Base-by-base conservation (phyloP, 2,888 invertebrate genomes). In the Tinea pellionella region DNA sequence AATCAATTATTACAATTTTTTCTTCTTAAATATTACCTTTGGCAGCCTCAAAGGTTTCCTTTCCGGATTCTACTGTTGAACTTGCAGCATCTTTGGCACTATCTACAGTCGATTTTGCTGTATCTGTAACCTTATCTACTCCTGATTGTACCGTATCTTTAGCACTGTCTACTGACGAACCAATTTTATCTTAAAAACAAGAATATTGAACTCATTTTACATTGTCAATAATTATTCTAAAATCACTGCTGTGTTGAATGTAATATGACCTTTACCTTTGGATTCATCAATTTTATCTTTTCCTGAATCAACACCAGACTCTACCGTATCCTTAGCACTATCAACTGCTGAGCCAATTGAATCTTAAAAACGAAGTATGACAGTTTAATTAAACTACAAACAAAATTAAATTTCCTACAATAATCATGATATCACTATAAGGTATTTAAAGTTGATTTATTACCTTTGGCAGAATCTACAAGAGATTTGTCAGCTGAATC, bases 291-390 rank as follows among this genome's bases (percentile, higher is more conserved):
- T 15, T 16, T 47, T 16, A 47, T 13, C 15, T 47, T 72, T 63
- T 41, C 77, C 61, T 24, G 16, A 41, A 59, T 13, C 41, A 62
- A 75, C 65, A 13, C 74, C 75, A 1, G 72, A 65, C 6, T 72
- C 65, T 3, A 73, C 71, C 9, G 70, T 68, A 64, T 70, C 74
- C 65, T 75, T 76, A 8, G 74, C 74, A 12, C 69, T 68, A 62
- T 76, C 76, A 55, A 74, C 68, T 41, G 74, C 73, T 61, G 65
- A 71, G 16, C 69, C 65, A 61, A 77, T 69, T 1, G 75, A 70
- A 47, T 47, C 47, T 47, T 47, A 47, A 47, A 41, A 37, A 37
- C 37, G 37, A 37, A 37, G 9, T 9, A 37, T 6, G 24, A 24
- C 24, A 24, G 24, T 24, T 24, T 24, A 24, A 24, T 24, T 24